Evolutionary conservation across 1,140 invertebrate genomes (phyloP), one percentile per base, ranked within the genome.

Genomic region (Pachypsylla venusta): DNA sequence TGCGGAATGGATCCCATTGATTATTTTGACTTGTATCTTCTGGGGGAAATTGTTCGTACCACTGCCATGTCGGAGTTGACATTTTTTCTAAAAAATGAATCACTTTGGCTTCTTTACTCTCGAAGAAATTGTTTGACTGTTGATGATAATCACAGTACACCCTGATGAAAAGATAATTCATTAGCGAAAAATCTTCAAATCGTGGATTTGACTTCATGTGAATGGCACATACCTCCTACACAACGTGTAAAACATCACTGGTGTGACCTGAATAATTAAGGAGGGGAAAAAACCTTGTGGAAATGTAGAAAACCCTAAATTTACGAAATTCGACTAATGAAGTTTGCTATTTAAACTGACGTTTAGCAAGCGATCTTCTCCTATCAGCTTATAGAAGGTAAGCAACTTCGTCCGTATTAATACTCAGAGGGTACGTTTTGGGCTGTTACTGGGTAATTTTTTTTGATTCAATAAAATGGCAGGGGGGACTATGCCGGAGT

Each of bases 91-190:
- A 69, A 68, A 93, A 93, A 63, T 88, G 81, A 12, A 78, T 71
- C 7, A 91, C 64, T 67, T 88, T 85, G 0, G 79, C 77, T 71
- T 92, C 87, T 1, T 83, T 76, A 14, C 72, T 80, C 10, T 77
- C 68, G 62, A 85, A 86, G 60, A 82, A 78, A 62, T 85, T 81
- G 0, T 79, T 80, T 68, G 85, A 81, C 53, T 84, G 71, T 67
- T 89, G 87, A 67, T 89, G 86, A 70, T 87, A 92, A 64, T 88
- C 85, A 70, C 89, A 92, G 67, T 92, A 93, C 0, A 84, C 80
- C 83, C 82, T 84, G 61, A 54, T 71, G 67, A 57, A 35, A 5
- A 61, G 4, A 19, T 20, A 5, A 54, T 35, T 26, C 39, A 35
- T 54, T 62, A 58, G 57, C 14, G 25, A 27, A 57, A 26, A 53